phyloP scores from a whole-genome alignment of 2,113 vertebrate species.

The Suncus etruscus region DNA sequence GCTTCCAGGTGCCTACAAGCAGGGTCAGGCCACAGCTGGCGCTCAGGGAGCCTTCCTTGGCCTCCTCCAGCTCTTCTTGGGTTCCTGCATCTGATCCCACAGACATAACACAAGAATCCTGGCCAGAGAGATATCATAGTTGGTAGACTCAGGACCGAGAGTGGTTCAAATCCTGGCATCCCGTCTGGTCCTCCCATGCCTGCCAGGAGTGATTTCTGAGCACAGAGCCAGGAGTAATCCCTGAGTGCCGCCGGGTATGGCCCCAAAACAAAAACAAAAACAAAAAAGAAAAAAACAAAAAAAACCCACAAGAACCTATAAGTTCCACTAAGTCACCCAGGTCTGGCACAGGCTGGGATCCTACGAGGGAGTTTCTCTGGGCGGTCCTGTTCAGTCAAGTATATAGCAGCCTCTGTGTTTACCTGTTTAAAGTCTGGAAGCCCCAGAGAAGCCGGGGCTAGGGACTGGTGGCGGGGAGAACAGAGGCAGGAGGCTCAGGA shows the following conservation, averaged over 20 bases:
- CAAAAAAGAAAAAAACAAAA: no score
- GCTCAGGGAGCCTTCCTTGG: neutral
- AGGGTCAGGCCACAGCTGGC: neutral
- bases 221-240: no score
- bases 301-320: neutral
- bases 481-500: neutral
- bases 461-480: neutral
- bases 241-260: no score
- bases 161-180: no score
- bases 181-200: no score
- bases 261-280: no score
- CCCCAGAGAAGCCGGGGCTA: neutral
- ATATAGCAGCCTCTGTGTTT: neutral
- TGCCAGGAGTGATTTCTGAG: no score
- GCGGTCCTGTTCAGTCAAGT: neutral
- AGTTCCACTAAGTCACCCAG: neutral
- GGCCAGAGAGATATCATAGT: no score
- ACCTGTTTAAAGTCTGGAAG: neutral
- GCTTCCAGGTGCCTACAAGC: no score
- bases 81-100: neutral
- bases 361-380: neutral
- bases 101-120: neutral
- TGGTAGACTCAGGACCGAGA: no score
- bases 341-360: constrained; percentile 1
- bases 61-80: neutral